A percentile compares a stretch with the other conserved stretches of the same genome.
phyloP scores from a whole-genome alignment of 1,140 invertebrate species.

The Platorchestia sp. region DNA sequence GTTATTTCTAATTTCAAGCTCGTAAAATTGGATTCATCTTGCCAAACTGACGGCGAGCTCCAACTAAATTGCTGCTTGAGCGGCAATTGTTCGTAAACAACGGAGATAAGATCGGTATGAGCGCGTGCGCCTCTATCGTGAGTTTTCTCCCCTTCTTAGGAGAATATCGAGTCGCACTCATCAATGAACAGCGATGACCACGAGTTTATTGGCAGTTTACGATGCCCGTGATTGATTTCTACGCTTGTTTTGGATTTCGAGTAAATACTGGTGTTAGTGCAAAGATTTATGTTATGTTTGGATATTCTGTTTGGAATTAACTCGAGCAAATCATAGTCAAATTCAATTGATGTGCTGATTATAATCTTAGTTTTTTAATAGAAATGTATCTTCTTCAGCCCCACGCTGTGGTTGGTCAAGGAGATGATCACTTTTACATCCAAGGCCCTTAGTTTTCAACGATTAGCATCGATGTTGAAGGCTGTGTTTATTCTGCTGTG shows the following conservation, averaged over 20 bases:
- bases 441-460: background rate
- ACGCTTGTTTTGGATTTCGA: background rate
- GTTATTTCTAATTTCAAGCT: background rate
- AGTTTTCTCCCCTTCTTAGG: background rate
- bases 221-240: too few relatives aligned
- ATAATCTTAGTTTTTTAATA: background rate
- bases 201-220: background rate
- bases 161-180: background rate
- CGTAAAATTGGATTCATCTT: background rate
- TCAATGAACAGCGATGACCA: background rate
- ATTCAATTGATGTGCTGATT: background rate
- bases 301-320: background rate
- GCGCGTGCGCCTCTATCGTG: background rate
- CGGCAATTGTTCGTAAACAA: background rate
- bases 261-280: background rate
- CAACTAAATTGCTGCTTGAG: background rate
- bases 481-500: background rate
- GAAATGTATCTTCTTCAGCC: background rate
- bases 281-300: background rate
- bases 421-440: background rate
- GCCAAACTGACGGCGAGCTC: background rate
- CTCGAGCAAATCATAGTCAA: background rate
- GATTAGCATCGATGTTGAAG: background rate
- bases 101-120: background rate
- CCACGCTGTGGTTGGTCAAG: background rate